Evolutionary conservation across 2,797 vertebrate species (phyloP), one percentile per base, ranked within the genome.

Genomic region (Alfaro cultratus): DNA sequence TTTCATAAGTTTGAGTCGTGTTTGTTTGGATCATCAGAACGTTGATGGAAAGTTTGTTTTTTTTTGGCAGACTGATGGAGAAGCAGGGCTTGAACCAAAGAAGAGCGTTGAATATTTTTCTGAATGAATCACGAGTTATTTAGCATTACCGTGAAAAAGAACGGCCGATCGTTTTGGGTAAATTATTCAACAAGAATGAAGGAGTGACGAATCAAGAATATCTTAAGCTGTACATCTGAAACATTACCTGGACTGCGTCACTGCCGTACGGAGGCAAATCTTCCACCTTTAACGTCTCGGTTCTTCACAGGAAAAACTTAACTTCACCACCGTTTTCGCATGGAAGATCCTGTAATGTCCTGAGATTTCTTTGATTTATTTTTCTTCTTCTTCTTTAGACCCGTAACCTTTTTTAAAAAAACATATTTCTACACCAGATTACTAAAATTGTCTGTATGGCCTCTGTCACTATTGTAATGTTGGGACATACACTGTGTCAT

Each of bases 401-500:
- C 15, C 10, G 78, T 75, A 83, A 64, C 68, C 47, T 73, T 23
- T 23, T 53, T 5, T 1, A 39, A 39, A 39, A 39, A 73, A 76
- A 12, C 13, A 41, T 10, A 41, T 77, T 77, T 70, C 29, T 39
- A 45, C 74, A 49, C 34, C 80, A 74, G 51, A 55, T 29, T 16
- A 47, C 67, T 45, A 15, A 62, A 83, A n/a, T 26, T 46, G 74
- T 71, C 75, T 74, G 47, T 43, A 67, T 12, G 26, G 62, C 16
- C 46, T 49, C 39, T 43, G 67, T 29, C 39, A n/a, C 26, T 45
- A 76, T 16, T 57, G 79, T 75, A 70, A 88, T 79, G 89, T 90
- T 87, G 41, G 79, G 80, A 85, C 46, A 36, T 77, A 77, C 86
- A 89, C 83, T 81, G 82, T 88, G 89, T 91, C 88, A 86, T 77